Percentiles rank a stretch among this genome's conserved stretches.
phyloP scores from a whole-genome alignment of 2,797 vertebrate species.

The Clarias fuscus region DNA sequence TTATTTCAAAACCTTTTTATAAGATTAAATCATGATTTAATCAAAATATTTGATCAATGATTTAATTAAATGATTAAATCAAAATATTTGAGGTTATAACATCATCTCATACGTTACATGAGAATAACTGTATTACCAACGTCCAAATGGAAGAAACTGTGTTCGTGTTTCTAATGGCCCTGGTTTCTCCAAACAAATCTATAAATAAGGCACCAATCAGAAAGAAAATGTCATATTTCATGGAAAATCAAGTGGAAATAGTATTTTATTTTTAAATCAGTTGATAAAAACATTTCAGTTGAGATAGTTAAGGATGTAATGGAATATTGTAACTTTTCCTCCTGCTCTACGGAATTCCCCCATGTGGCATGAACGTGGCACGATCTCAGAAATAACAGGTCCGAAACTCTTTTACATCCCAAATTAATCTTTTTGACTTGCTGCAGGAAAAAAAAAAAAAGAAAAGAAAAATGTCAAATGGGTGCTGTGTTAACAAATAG shows the following conservation, averaged over 20 bases:
- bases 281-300: neutral
- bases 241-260: neutral
- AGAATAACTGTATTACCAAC: neutral
- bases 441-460: neutral
- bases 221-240: neutral
- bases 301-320: neutral
- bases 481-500: neutral
- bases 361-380: neutral
- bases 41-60: too few relatives aligned
- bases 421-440: conserved; percentile 13
- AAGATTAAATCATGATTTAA: neutral
- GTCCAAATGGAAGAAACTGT: neutral
- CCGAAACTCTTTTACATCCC: neutral
- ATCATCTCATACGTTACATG: neutral
- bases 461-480: neutral
- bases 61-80: too few relatives aligned
- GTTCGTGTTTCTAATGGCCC: neutral
- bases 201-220: neutral
- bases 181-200: too few relatives aligned
- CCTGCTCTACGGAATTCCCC: neutral
- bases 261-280: neutral
- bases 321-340: neutral
- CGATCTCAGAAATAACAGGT: neutral
- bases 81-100: too few relatives aligned
- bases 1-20: too few relatives aligned